Evolutionary conservation across 2,113 vertebrate species (phyloP).

Genomic region (human (Homo sapiens)): DNA sequence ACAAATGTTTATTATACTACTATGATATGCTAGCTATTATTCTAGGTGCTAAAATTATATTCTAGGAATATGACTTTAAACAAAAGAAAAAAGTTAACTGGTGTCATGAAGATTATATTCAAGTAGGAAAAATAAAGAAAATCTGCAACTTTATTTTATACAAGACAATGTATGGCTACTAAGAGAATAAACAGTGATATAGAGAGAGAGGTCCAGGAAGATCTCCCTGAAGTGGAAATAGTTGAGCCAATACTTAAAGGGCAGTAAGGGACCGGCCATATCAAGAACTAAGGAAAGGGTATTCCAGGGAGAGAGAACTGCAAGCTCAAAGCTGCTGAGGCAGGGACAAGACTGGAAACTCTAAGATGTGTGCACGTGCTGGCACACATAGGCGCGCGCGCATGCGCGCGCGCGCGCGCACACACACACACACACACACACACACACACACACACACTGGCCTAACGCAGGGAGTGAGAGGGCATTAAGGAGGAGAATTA

Average conservation of each 20-base stretch:
- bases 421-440: background rate
- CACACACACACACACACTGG: too few species aligned
- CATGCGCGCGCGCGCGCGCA: accelerated
- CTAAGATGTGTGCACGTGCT: background rate
- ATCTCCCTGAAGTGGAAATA: background rate
- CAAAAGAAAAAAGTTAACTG: background rate
- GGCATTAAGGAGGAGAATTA: background rate
- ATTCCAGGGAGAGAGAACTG: background rate
- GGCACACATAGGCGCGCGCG: background rate
- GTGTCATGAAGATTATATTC: background rate
- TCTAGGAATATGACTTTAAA: background rate
- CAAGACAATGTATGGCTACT: background rate
- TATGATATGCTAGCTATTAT: background rate
- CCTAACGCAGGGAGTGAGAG: background rate
- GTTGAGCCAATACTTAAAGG: background rate
- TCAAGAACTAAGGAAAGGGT: background rate
- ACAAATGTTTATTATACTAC: background rate
- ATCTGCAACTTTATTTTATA: background rate
- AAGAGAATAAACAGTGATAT: background rate
- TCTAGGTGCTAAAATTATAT: background rate
- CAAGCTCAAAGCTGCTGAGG: background rate
- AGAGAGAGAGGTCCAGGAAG: background rate
- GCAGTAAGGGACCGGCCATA: background rate
- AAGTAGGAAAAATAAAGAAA: background rate
- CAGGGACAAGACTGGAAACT: background rate